phyloP scores from a whole-genome alignment of 2,888 invertebrate species.

The Exocentrus adspersus region DNA sequence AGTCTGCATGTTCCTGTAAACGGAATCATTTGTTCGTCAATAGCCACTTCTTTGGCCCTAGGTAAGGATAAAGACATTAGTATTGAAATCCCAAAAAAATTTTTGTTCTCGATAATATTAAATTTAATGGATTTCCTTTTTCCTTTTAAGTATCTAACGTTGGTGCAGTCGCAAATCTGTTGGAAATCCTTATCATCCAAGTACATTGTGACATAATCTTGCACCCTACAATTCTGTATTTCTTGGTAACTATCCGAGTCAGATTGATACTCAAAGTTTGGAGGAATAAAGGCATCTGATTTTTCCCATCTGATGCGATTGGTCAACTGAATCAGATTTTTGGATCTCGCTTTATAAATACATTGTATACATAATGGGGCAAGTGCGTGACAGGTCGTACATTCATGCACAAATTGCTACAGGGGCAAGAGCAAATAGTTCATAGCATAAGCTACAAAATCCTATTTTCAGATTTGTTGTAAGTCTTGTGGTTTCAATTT shows the following conservation, averaged over 20 bases:
- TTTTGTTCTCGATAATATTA: conserved; percentile 16
- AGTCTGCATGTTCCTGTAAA: not conserved
- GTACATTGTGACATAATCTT: conserved; percentile 7
- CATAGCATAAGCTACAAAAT: too few relatives aligned
- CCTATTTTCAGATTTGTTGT: too few relatives aligned
- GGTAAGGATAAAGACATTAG: conserved; percentile 30
- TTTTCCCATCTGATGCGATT: too few relatives aligned
- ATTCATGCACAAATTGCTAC: too few relatives aligned
- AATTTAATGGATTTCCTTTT: conserved; percentile 6
- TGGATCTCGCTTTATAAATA: too few relatives aligned
- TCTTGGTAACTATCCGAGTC: not conserved
- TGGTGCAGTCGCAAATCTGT: conserved; percentile 13
- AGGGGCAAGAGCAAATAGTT: too few relatives aligned
- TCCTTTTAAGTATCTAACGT: conserved; percentile 10
- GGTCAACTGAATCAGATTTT: too few relatives aligned
- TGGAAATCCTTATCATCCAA: conserved; percentile 12
- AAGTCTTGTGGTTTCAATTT: too few relatives aligned
- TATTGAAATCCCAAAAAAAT: conserved; percentile 27
- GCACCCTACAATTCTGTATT: not conserved
- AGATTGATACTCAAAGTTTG: not conserved
- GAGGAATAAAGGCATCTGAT: not conserved
- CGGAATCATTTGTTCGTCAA: not conserved
- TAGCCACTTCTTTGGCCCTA: not conserved
- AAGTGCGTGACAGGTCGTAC: too few relatives aligned
- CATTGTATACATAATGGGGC: too few relatives aligned